Conservation (phyloP, 2,113 vertebrate species). For the Pangasianodon hypophthalmus region DNA sequence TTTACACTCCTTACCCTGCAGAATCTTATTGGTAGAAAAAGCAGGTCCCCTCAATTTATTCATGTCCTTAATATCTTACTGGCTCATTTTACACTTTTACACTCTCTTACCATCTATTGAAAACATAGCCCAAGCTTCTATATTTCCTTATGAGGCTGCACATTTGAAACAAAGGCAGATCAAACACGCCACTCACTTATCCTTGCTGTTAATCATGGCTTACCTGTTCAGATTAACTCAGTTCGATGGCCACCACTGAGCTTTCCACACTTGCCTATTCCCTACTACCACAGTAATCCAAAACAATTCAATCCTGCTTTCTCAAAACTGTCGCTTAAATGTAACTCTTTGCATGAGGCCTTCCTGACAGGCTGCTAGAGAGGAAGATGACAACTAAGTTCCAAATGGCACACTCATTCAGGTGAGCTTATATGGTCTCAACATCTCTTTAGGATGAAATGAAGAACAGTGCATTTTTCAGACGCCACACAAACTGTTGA, state of each 20-base stretch:
- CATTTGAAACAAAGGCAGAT: conserved; percentile 9
- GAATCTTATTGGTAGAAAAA: conserved; percentile 30
- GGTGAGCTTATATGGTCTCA: conserved; percentile 27
- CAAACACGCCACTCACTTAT: conserved; percentile 25
- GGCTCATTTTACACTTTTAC: conserved; percentile 30
- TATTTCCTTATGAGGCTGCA: conserved; percentile 7
- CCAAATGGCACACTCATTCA: conserved; percentile 46
- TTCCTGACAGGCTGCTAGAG: conserved; percentile 45
- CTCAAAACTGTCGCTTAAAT: conserved; percentile 54
- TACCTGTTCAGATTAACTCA: conserved; percentile 45
- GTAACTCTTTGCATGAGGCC: conserved; percentile 44
- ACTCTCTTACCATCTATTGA: conserved; percentile 23
- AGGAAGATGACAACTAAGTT: conserved; percentile 35
- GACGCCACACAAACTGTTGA: conserved; percentile 25
- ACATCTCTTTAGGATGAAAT: conserved; percentile 34
- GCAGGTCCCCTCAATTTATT: conserved; percentile 9
- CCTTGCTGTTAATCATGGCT: conserved; percentile 15
- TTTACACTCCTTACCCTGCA: conserved; percentile 17
- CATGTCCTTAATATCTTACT: not conserved
- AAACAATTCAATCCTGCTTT: conserved; percentile 41
- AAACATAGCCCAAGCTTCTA: conserved; percentile 24
- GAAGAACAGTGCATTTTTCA: conserved; percentile 26
- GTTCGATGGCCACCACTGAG: conserved; percentile 42
- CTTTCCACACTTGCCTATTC: conserved; percentile 37
- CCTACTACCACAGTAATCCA: conserved; percentile 41